phyloP scores from a whole-genome alignment of 2,113 vertebrate species.

The Pipra filicauda region DNA sequence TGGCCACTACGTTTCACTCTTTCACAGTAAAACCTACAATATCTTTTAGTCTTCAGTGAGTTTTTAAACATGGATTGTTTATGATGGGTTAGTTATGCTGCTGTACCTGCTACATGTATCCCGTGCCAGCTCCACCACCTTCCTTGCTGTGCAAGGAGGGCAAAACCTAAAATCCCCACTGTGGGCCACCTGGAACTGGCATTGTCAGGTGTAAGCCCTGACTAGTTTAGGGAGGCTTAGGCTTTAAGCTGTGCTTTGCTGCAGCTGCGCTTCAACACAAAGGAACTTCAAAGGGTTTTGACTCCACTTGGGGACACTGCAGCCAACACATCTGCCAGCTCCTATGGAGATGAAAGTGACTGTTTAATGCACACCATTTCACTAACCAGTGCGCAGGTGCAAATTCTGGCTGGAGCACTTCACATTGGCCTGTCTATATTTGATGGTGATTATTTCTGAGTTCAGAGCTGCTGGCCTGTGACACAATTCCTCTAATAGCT shows the following conservation, averaged over 20 bases:
- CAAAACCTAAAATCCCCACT: not conserved
- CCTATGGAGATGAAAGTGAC: not conserved
- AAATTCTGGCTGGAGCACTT: conserved; percentile 1
- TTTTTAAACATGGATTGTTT: not conserved
- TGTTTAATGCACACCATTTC: not conserved
- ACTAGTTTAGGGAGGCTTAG: not conserved
- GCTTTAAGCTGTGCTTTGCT: not conserved
- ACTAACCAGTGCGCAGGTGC: not conserved
- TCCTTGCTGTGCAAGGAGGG: not conserved
- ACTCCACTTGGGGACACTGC: not conserved
- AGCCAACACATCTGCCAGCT: conserved; percentile 40
- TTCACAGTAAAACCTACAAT: not conserved
- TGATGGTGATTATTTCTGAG: not conserved
- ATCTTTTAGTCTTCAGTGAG: not conserved
- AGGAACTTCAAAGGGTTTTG: conserved; percentile 13
- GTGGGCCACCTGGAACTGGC: not conserved
- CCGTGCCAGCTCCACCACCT: not conserved
- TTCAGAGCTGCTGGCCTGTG: not conserved
- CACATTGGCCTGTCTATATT: not conserved
- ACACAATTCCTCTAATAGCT: not conserved
- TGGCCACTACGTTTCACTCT: not conserved
- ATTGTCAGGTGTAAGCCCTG: not conserved
- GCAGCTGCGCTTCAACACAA: not conserved
- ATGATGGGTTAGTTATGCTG: not conserved
- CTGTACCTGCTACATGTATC: not conserved